phyloP scores from a whole-genome alignment of 1,140 invertebrate species.

The Aethina tumida region DNA sequence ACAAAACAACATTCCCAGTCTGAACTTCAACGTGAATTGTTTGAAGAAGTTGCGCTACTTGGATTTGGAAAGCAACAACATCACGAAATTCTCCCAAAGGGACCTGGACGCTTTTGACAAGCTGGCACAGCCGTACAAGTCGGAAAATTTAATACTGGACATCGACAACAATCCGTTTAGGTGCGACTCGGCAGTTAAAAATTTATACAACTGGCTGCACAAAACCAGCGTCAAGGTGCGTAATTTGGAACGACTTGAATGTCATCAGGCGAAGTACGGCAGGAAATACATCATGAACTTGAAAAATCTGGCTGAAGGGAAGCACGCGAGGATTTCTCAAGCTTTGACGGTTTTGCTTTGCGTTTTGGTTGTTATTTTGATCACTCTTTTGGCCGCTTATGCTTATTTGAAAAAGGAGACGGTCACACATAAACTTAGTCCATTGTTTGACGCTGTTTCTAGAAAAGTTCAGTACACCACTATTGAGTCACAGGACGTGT shows the following conservation, averaged over 20 bases:
- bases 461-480: conserved; percentile 66
- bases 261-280: conserved; percentile 32
- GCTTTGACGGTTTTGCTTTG: conserved; percentile 45
- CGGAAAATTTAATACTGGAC: conserved; percentile 52
- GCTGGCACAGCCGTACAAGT: conserved; percentile 40
- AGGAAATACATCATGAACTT: conserved; percentile 35
- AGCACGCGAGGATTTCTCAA: conserved; percentile 32
- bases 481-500: conserved; percentile 43
- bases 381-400: conserved; percentile 43
- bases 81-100: conserved; percentile 44
- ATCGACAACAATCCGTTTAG: conserved; percentile 56
- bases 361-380: conserved; percentile 45
- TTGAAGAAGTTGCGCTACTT: conserved; percentile 55
- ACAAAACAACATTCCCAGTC: conserved; percentile 49
- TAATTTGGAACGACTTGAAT: conserved; percentile 46
- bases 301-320: conserved; percentile 34
- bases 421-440: conserved; percentile 47
- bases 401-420: conserved; percentile 50
- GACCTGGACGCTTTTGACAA: conserved; percentile 52
- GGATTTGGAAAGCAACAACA: conserved; percentile 61
- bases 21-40: conserved; percentile 61
- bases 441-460: conserved; percentile 53
- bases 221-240: conserved; percentile 50
- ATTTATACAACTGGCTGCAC: conserved; percentile 54
- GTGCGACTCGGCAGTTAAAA: conserved; percentile 53